Evolutionary conservation across 2,113 vertebrate genomes (phyloP).

Genomic region (Hyaena hyaena): DNA sequence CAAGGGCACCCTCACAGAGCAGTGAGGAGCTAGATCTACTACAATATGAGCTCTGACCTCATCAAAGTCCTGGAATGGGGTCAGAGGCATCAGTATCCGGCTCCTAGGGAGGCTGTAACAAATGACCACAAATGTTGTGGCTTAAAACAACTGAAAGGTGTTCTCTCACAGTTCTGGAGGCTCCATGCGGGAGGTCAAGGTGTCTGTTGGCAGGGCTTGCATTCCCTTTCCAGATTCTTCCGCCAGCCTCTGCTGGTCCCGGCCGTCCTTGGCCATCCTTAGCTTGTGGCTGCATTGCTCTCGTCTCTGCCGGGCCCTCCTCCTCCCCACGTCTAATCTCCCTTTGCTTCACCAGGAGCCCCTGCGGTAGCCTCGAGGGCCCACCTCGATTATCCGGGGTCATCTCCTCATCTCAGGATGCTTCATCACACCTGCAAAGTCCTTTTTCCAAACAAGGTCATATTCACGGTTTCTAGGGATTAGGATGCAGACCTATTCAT

Average conservation of each 20-base stretch:
- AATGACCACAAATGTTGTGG: neutral
- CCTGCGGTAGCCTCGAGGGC: no score
- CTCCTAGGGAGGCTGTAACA: neutral
- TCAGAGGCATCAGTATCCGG: no score
- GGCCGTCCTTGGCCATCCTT: neutral
- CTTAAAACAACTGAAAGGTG: neutral
- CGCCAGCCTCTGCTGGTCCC: fast-evolving
- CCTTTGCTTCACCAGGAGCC: neutral
- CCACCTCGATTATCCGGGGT: neutral
- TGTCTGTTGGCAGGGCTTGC: neutral
- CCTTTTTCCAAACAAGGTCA: neutral
- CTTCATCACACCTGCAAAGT: no score
- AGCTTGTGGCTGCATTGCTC: neutral
- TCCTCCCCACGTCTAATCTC: neutral
- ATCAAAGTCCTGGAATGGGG: neutral
- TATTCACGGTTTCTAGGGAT: neutral
- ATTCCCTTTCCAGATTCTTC: neutral
- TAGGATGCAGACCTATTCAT: neutral
- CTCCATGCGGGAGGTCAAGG: neutral
- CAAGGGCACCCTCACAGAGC: fast-evolving
- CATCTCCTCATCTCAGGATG: neutral
- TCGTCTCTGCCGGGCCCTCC: neutral
- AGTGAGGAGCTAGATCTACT: fast-evolving
- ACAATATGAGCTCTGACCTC: neutral
- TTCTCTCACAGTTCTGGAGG: neutral